phyloP scores from a whole-genome alignment of 2,888 invertebrate species.

The Athrips mouffetella region DNA sequence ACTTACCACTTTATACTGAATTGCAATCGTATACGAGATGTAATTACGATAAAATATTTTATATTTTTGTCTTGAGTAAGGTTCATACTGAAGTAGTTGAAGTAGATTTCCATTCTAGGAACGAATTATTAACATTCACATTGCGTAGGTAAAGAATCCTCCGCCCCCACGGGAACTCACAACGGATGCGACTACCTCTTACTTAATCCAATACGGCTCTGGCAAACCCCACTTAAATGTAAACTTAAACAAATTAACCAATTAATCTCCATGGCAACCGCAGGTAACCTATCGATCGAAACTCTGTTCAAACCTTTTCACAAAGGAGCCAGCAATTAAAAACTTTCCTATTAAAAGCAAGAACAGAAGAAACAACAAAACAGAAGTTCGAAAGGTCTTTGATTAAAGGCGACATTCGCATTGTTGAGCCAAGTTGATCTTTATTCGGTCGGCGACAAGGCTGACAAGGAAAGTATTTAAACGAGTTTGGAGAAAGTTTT shows the following conservation, averaged over 20 bases:
- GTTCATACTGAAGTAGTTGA: not conserved
- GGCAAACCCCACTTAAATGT: not conserved
- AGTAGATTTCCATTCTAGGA: not conserved
- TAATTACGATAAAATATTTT: constrained; percentile 2
- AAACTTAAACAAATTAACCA: constrained; percentile 17
- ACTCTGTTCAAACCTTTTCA: constrained; percentile 18
- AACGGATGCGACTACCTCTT: not conserved
- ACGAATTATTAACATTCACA: not conserved
- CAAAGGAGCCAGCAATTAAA: constrained; percentile 53
- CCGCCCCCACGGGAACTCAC: too few relatives aligned
- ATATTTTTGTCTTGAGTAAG: not conserved
- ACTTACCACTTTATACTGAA: too few relatives aligned
- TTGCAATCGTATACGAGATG: too few relatives aligned
- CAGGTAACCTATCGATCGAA: constrained; percentile 31
- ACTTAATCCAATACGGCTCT: constrained; percentile 1
- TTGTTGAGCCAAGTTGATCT: constrained; percentile 41
- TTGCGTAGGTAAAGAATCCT: too few relatives aligned
- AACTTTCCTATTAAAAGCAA: constrained; percentile 51
- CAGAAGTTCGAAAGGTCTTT: constrained; percentile 50
- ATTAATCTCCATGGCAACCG: constrained; percentile 22
- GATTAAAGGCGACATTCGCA: constrained; percentile 50
- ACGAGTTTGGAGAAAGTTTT: constrained; percentile 17
- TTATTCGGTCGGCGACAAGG: constrained; percentile 36
- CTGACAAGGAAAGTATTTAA: constrained; percentile 18
- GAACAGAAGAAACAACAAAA: constrained; percentile 51